Evolutionary conservation across 2,113 vertebrate genomes (phyloP), one percentile per base, ranked within the genome.

Genomic region (Pontoporia blainvillei): DNA sequence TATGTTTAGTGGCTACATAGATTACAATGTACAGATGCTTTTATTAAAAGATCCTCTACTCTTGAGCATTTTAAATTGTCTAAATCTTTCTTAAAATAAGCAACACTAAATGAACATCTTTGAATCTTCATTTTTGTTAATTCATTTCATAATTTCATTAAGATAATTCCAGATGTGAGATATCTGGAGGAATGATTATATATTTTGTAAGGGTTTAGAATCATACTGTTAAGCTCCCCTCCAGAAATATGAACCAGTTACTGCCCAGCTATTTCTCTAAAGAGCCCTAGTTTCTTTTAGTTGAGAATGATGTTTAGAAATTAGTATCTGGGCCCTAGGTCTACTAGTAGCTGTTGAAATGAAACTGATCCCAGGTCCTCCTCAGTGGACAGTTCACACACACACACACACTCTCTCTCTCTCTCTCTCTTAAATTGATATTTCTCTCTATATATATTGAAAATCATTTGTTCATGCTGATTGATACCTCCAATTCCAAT

Each of bases 101-200:
- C n/a, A 36, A 85, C 12, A 61, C 1, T 61, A 9, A 78, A 29
- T 44, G 11, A 87, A 41, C 8, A 66, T 66, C 23, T 85, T 66
- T 57, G 31, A 76, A 90, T 76, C 3, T 81, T 34, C 71, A 61
- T 57, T 87, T 83, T 49, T 86, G 7, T 76, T 81, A 62, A 86
- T 67, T 61, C 0, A 59, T 81, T 71, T 90, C 9, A 76, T 23
- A 62, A 75, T 87, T 94, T 90, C 67, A 78, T 49, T 95, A 78
- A 78, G 20, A 71, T 72, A 67, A 66, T 85, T 76, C 46, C 31
- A 87, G 13, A 39, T 54, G 1, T 79, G 39, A 73, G 44, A 67
- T 83, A 75, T 14, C 3, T n/a, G 9, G 10, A 61, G 27, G 89
- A 57, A 14, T 94, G 46, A 31, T 49, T 62, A 85, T 75, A n/a